These are phyloP conservation scores for Zaprionus vittiger DNA, from an alignment of 1,140 invertebrate genomes.

Conservation along the genomic window DNA sequence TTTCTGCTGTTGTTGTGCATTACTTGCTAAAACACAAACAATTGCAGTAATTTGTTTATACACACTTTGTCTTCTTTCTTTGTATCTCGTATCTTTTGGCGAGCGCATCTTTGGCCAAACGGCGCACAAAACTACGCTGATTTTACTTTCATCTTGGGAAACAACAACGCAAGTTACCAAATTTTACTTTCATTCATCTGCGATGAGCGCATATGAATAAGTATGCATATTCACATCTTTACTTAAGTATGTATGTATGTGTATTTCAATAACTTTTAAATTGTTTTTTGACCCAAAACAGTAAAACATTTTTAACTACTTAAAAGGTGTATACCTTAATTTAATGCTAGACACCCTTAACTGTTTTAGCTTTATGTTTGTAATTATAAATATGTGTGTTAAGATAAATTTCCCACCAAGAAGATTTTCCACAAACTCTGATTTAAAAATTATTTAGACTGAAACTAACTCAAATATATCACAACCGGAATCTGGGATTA, in stretches of 20 bases:
- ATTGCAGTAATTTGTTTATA: conserved; percentile 49
- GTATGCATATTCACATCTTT: conserved; percentile 18
- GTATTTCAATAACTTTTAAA: conserved; percentile 5
- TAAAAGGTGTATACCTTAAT: not conserved
- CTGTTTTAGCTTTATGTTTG: not conserved
- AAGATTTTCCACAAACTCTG: conserved; percentile 10
- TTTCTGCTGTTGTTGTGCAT: conserved; percentile 22
- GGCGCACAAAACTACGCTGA: conserved; percentile 59
- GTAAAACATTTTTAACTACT: not conserved
- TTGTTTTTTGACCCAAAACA: not conserved
- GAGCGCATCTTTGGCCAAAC: conserved; percentile 35
- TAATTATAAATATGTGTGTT: not conserved
- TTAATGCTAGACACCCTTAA: not conserved
- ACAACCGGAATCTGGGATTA: conserved; percentile 65
- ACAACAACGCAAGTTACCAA: conserved; percentile 33
- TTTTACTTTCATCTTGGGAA: conserved; percentile 76
- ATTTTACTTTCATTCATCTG: conserved; percentile 76
- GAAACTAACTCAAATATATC: conserved; percentile 13
- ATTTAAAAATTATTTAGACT: not conserved
- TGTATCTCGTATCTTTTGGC: conserved; percentile 14
- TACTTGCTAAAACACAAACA: conserved; percentile 49
- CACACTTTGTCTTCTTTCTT: conserved; percentile 28
- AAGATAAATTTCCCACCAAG: conserved; percentile 24
- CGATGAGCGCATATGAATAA: conserved; percentile 4
- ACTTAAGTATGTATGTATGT: not conserved